Evolutionary conservation across 2,888 invertebrate genomes (phyloP), one percentile per base, ranked within the genome.

Genomic region (Gymnosoma rotundatum): DNA sequence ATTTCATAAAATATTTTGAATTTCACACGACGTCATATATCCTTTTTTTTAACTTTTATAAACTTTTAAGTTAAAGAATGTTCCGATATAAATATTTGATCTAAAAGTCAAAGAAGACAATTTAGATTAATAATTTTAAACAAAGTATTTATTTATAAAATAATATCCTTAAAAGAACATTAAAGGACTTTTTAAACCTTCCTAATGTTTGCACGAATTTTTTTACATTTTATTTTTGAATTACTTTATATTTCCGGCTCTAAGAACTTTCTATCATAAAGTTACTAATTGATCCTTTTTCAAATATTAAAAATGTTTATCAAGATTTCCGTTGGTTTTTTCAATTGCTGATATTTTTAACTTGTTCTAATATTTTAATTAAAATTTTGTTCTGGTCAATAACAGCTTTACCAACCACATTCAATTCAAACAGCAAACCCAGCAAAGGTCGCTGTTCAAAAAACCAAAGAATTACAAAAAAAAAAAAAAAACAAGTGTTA

Each of bases 401-500:
- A 36, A 48, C 21, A 20, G 21, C 60, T 50, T 50, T 52, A 21
- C 16, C 8, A 36, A 16, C 21, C 66, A 52, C 50, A 66, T 21
- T 12, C 5, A 54, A 25, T 25, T 25, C 25, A 25, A 73, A 48
- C 36, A 36, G 8, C 38, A 21, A 63, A n/a, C 14, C 38, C 42
- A 20, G 12, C 5, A 63, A 38, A 61, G 32, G 8, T 0, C 38
- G 9, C 56, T 21, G 67, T 21, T 48, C 0, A 4, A 8, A 56
- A 45, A 56, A 32, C 36, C 36, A 73, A 45, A 72, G 10, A 63
- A 63, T 42, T 25, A 25, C 25, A 32, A 32, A 32, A 32, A 32
- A 32, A 32, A 20, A 61, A 18, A 52, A 69, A 56, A 61, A 18
- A 61, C 54, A 42, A 81, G 74, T 84, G 81, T 74, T 78, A 81